Conservation (phyloP, 1,140 invertebrate species). For the Physella acuta region DNA sequence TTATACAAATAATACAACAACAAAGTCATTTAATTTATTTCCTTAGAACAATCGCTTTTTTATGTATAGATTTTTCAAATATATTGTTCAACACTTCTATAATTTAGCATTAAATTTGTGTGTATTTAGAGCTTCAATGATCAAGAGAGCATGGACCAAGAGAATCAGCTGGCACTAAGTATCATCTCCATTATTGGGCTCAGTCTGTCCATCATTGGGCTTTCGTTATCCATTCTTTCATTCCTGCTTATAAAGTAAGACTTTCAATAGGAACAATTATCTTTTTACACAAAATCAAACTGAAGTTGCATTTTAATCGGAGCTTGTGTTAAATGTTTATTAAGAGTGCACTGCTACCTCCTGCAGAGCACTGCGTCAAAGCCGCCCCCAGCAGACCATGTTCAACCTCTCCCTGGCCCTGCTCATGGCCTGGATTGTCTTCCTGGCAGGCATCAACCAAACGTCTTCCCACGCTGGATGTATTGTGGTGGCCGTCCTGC, state of each 20-base stretch:
- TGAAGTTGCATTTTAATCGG: too few relatives aligned
- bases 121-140: conserved; percentile 37
- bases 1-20: neutral
- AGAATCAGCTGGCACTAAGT: conserved; percentile 37
- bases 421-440: conserved; percentile 44
- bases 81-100: too few relatives aligned
- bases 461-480: conserved; percentile 45
- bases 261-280: too few relatives aligned
- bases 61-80: too few relatives aligned
- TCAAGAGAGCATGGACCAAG: conserved; percentile 26
- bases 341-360: too few relatives aligned
- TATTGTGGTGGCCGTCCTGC: conserved; percentile 51
- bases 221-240: conserved; percentile 44
- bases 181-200: conserved; percentile 53
- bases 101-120: neutral
- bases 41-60: too few relatives aligned
- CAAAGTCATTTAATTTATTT: too few relatives aligned
- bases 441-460: conserved; percentile 46
- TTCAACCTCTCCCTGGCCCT: conserved; percentile 47
- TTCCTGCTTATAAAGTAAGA: conserved; percentile 52
- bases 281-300: too few relatives aligned
- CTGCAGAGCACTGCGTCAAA: conserved; percentile 46
- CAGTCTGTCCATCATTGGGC: conserved; percentile 47
- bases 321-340: too few relatives aligned
- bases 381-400: conserved; percentile 49